Evolutionary conservation across 2,888 invertebrate species (phyloP), one percentile per base, ranked within the genome.

Genomic region (Cybosia mesomella): DNA sequence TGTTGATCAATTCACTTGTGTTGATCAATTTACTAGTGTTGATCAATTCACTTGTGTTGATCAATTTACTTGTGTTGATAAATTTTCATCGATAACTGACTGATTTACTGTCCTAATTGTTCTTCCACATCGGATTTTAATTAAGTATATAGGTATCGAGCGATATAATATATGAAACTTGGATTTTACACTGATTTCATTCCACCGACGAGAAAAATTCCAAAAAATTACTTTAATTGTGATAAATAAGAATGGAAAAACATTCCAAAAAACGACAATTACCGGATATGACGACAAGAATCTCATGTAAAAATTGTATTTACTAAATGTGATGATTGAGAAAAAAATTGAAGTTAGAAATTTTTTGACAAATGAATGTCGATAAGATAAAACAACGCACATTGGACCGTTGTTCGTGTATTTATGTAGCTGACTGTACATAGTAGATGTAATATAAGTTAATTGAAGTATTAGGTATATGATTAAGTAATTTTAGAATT

Each of bases 381-480:
- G 75, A 74, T 68, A 34, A 57, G 9, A 64, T 36, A 72, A 76
- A 76, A 74, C 82, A 79, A 80, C 83, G 81, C 83, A 81, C 80
- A 69, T 49, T 61, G 28, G 43, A 72, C 59, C 75, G 77, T 74
- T 83, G 77, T 75, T 71, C 18, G 34, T 83, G 79, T 74, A 76
- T 66, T 75, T 85, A 79, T 84, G 77, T 89, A 91, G 85, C 74
- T 71, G 82, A 85, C 79, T 94, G 94, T 94, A 94, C 72, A 94
- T 94, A 93, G 76, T 92, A 92, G 86, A 39, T 61, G 68, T 87
- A 87, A 78, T 75, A 83, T 83, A 84, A 83, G 83, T 85, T 87
- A 86, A 76, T 67, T 68, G 72, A 91, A 91, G 91, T 91, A 92
- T 92, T 93, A 93, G 89, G 83, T 75, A 87, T 87, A 83, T 91